These are phyloP conservation scores for Salminus brasiliensis DNA, from an alignment of 2,113 vertebrate species.

Conservation along the genomic window DNA sequence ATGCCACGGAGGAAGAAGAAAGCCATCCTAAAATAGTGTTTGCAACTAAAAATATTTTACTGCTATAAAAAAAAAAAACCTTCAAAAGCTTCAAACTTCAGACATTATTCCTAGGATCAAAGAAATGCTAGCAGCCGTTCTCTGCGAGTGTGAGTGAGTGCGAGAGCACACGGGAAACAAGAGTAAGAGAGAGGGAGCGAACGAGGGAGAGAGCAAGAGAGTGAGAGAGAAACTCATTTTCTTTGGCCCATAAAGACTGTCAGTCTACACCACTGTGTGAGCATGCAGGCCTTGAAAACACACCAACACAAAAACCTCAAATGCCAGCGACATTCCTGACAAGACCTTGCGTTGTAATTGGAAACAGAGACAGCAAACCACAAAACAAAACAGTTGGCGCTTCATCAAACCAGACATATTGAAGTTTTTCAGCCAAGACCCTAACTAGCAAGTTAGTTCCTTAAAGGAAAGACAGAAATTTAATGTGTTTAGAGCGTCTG, in stretches of 20 bases:
- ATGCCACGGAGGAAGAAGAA: background rate
- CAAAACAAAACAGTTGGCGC: conserved; percentile 34
- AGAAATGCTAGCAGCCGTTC: background rate
- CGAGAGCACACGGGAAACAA: background rate
- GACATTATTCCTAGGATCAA: conserved; percentile 27
- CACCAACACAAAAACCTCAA: conserved; percentile 38
- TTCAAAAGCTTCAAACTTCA: conserved; percentile 18
- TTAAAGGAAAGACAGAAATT: conserved; percentile 36
- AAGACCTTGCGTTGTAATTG: conserved; percentile 47
- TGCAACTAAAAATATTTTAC: background rate
- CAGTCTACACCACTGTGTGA: conserved; percentile 33
- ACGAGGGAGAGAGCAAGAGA: background rate
- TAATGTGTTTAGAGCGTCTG: background rate
- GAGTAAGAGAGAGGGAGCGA: background rate
- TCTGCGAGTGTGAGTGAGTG: background rate
- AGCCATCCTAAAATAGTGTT: background rate
- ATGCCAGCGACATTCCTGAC: conserved; percentile 48
- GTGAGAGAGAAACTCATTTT: conserved; percentile 45
- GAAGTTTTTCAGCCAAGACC: conserved; percentile 23
- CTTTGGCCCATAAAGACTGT: conserved; percentile 26
- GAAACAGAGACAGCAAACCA: conserved; percentile 50
- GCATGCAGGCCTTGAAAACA: conserved; percentile 36
- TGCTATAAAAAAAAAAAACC: conserved; percentile 1
- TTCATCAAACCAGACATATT: conserved; percentile 37
- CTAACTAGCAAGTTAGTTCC: conserved; percentile 12